Base-by-base conservation (phyloP, 2,888 invertebrate genomes). In the Coenonympha arcania region DNA sequence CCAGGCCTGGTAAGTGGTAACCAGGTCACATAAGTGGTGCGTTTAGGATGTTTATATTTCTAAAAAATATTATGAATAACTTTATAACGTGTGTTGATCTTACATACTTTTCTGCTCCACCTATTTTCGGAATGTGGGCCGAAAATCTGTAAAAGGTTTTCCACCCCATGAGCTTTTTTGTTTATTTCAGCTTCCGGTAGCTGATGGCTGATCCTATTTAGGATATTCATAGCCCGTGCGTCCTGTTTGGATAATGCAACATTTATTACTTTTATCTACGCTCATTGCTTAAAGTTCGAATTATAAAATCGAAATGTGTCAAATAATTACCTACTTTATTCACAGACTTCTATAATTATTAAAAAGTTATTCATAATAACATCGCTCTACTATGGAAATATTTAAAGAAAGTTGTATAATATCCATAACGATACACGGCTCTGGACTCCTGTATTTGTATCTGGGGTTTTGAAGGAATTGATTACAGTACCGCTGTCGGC, bases 21-120 rank as follows among this genome's bases (percentile, higher is more conserved):
- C 43, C 45, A 51, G 54, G 51, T 49, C 52, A 24, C 18, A 33
- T 44, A 36, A 44, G 34, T 54, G 36, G 42, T 42, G 28, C 37
- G 36, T 11, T 13, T 28, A 31, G 42, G 42, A 47, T 39, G 39
- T 43, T 31, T 43, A 31, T 28, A 9, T 40, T 26, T 16, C 9
- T 22, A 18, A n/a, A 11, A 41, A 41, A 22, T 6, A n/a, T 22
- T 15, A 22, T 36, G 18, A 33, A 16, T 15, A 6, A 2, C 2
- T 15, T 3, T 15, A 6, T 3, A 15, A 11, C 3, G 8, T 8
- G 8, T 16, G 3, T 40, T 6, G 9, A 13, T 13, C 6, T 22
- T n/a, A n/a, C n/a, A 8, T 19, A 43, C 33, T 6, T 30, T 20
- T 28, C 30, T 13, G 22, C 13, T 33, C 9, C 33, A 43, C 31